phyloP scores from a whole-genome alignment of 2,888 invertebrate species.

The Onthophagus sagittarius region DNA sequence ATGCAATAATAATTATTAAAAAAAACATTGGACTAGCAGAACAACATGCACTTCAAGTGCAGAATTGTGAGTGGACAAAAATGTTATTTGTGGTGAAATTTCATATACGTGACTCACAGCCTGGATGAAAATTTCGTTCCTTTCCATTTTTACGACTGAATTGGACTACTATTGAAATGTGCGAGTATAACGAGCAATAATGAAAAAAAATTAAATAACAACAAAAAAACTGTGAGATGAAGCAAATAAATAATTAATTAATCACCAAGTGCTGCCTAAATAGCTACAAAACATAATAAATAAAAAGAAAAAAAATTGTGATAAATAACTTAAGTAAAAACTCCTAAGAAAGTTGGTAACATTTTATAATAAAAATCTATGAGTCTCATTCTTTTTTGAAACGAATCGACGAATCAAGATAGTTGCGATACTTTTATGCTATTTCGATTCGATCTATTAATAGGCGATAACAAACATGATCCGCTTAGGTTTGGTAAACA shows the following conservation, averaged over 20 bases:
- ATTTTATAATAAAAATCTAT: background rate
- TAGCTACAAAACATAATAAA: background rate
- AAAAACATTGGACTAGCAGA: background rate
- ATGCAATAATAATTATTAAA: background rate
- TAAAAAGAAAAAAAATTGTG: background rate
- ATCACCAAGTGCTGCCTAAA: background rate
- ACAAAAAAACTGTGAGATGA: background rate
- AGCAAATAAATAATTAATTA: background rate
- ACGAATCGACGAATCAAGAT: constrained; percentile 30
- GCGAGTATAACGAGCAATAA: background rate
- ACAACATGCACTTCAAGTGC: background rate
- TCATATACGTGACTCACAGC: background rate
- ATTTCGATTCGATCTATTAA: constrained; percentile 25
- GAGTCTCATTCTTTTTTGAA: background rate
- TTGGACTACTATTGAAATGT: background rate
- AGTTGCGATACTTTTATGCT: constrained; percentile 29
- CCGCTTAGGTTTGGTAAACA: constrained; percentile 40
- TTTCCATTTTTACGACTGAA: background rate
- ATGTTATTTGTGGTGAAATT: background rate
- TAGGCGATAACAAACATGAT: constrained; percentile 28
- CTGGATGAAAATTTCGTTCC: background rate
- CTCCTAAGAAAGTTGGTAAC: background rate
- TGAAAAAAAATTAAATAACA: background rate
- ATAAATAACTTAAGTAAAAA: background rate
- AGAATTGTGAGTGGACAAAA: background rate